Percentiles rank a stretch among this genome's conserved stretches.
These are phyloP conservation scores for Opisthocomus hoazin DNA, from an alignment of 2,113 vertebrate genomes.

Conservation along the genomic window DNA sequence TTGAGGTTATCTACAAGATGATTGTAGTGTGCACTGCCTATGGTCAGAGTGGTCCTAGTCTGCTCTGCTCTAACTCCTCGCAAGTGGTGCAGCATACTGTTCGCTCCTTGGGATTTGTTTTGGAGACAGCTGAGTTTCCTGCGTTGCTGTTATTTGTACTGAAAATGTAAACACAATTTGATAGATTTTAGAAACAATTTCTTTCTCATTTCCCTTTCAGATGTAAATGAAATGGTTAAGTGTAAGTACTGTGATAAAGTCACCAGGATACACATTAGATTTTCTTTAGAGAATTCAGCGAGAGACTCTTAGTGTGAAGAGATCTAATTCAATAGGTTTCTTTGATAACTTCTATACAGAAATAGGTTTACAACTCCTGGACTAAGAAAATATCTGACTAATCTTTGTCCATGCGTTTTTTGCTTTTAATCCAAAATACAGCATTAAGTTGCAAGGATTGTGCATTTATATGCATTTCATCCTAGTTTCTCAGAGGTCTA, in stretches of 20 bases:
- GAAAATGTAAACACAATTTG: background rate
- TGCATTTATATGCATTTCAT: background rate
- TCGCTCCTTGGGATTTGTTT: background rate
- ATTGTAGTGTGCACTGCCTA: too few relatives aligned
- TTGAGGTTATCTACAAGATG: background rate
- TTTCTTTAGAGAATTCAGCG: background rate
- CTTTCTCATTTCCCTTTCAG: background rate
- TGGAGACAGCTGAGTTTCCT: background rate
- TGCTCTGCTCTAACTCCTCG: background rate
- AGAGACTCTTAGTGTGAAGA: background rate
- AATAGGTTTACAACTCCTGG: background rate
- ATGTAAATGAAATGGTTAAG: background rate
- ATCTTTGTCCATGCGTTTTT: background rate
- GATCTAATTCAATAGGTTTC: background rate
- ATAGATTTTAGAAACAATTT: background rate
- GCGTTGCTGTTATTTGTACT: background rate
- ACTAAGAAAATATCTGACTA: background rate
- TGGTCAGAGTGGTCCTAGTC: background rate
- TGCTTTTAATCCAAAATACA: background rate
- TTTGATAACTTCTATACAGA: background rate
- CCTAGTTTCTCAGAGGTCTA: background rate
- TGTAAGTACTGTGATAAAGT: background rate
- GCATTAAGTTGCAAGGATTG: background rate
- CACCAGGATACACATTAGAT: background rate
- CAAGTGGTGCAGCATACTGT: too few relatives aligned